phyloP scores from a whole-genome alignment of 2,797 vertebrate genomes.

The Lithobates pipiens region DNA sequence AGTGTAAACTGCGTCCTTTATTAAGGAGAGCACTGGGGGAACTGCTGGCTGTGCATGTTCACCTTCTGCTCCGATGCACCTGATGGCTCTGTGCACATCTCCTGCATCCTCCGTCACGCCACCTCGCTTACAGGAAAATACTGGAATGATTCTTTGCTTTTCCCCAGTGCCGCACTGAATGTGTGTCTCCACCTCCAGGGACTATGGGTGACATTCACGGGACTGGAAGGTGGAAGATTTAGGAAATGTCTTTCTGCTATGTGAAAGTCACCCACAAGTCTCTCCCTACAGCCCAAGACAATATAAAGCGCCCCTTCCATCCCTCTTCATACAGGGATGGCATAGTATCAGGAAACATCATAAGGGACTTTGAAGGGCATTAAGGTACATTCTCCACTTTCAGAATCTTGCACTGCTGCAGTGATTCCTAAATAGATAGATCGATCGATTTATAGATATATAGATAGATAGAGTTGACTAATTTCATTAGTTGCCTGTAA shows the following conservation, averaged over 20 bases:
- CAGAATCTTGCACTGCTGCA: too few relatives aligned
- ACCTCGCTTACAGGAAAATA: constrained; percentile 3
- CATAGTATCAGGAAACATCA: too few relatives aligned
- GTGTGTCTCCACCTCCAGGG: not conserved
- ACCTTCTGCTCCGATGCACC: constrained; percentile 36
- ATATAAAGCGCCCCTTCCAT: too few relatives aligned
- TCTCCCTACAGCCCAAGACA: too few relatives aligned
- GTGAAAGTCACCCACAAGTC: not conserved
- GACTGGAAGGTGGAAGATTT: constrained; percentile 27
- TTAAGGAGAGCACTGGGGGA: constrained; percentile 47
- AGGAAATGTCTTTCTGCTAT: not conserved
- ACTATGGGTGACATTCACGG: constrained; percentile 10
- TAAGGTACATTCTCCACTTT: too few relatives aligned
- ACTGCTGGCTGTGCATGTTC: constrained; percentile 15
- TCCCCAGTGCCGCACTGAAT: not conserved
- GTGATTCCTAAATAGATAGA: too few relatives aligned
- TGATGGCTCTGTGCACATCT: constrained; percentile 35
- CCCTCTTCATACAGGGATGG: too few relatives aligned
- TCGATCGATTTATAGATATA: too few relatives aligned
- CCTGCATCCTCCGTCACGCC: constrained; percentile 19
- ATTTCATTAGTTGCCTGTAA: too few relatives aligned
- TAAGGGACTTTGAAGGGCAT: too few relatives aligned
- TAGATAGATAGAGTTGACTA: too few relatives aligned
- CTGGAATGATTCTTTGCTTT: not conserved
- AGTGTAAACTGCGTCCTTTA: constrained; percentile 33